Conservation (phyloP, 2,888 invertebrate species). For the Brenthis daphne region DNA sequence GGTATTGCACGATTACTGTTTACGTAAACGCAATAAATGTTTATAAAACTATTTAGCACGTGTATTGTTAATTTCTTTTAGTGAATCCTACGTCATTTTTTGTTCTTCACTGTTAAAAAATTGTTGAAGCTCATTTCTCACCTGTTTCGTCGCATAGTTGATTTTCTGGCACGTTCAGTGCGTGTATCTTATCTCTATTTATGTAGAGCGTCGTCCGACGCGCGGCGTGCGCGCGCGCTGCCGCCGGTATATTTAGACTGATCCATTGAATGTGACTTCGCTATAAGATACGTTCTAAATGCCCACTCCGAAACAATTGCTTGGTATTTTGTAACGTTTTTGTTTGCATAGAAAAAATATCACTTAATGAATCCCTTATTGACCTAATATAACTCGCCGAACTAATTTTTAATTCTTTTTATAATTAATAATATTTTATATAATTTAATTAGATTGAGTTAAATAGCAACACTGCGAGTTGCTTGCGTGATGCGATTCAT, state of each 20-base stretch:
- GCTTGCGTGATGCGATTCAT: no score
- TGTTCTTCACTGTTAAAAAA: slow-evolving; percentile 37
- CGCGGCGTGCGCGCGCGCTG: slow-evolving; percentile 67
- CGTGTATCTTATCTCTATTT: slow-evolving; percentile 73
- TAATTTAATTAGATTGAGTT: no score
- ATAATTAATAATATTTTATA: no score
- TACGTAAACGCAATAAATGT: slow-evolving; percentile 55
- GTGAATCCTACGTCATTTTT: slow-evolving; percentile 47
- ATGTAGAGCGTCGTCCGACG: slow-evolving; percentile 59
- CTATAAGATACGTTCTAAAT: slow-evolving; percentile 37
- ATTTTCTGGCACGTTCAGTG: slow-evolving; percentile 59
- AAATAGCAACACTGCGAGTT: no score
- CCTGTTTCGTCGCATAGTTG: slow-evolving; percentile 73
- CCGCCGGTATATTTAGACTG: slow-evolving; percentile 79
- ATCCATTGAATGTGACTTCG: slow-evolving; percentile 54
- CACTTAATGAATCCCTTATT: no score
- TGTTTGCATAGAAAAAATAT: not conserved
- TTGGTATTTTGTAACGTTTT: slow-evolving; percentile 16
- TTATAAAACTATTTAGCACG: slow-evolving; percentile 57
- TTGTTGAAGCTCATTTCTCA: slow-evolving; percentile 49
- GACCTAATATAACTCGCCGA: no score
- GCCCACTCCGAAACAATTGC: slow-evolving; percentile 33
- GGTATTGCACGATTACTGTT: slow-evolving; percentile 50
- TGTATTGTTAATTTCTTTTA: slow-evolving; percentile 36
- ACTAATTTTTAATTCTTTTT: no score